phyloP scores from a whole-genome alignment of 2,797 vertebrate genomes.

The Okamejei kenojei region DNA sequence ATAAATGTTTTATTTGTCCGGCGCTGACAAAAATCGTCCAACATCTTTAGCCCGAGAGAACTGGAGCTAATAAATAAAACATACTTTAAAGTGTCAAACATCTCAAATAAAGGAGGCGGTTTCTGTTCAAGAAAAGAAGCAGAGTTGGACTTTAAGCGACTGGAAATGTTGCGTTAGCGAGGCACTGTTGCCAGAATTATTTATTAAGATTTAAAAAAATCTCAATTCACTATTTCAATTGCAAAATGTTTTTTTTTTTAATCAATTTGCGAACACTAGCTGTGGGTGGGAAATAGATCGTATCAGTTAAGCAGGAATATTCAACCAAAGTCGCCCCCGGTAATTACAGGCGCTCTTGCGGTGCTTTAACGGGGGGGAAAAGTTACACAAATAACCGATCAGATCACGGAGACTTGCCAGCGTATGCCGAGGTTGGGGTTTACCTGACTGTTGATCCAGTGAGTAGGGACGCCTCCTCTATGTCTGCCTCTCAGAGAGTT shows the following conservation, averaged over 20 bases:
- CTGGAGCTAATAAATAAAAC: not conserved
- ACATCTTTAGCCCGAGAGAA: not conserved
- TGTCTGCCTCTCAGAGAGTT: not conserved
- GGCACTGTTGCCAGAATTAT: not conserved
- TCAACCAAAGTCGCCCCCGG: not conserved
- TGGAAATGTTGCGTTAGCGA: no score
- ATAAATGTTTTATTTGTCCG: constrained; percentile 11
- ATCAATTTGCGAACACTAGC: not conserved
- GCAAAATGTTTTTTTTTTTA: not conserved
- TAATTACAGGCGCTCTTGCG: not conserved
- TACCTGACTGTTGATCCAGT: not conserved
- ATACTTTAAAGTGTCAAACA: not conserved
- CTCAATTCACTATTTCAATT: not conserved
- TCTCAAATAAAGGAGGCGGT: not conserved
- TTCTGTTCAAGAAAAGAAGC: not conserved
- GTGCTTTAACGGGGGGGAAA: not conserved
- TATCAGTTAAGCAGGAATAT: not conserved
- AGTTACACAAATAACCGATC: constrained; percentile 1
- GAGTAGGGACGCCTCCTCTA: not conserved
- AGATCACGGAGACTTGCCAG: not conserved
- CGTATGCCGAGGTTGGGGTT: not conserved
- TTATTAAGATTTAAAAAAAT: not conserved
- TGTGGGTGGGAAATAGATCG: not conserved
- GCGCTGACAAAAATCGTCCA: not conserved
- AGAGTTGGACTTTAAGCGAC: not conserved